These are phyloP conservation scores for Pocillopora grandis DNA, from an alignment of 92 coral and sea anemone genomes.

Conservation along the genomic window DNA sequence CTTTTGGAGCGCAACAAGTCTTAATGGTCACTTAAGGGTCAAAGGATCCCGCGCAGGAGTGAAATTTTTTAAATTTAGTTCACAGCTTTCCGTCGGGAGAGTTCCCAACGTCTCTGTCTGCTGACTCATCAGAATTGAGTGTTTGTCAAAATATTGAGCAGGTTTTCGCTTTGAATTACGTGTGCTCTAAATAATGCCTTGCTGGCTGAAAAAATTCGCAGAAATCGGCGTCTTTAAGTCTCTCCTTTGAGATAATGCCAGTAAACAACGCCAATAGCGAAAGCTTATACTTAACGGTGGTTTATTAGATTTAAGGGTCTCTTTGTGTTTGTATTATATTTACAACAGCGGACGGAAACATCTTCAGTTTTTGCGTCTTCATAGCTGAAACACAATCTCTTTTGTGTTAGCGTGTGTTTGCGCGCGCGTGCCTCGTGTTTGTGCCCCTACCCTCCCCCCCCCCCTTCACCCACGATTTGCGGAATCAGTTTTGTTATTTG, in stretches of 20 bases:
- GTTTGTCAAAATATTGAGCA: neutral
- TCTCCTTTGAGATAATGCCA: slow-evolving; percentile 6
- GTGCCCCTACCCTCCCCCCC: neutral
- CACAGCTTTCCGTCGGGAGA: slow-evolving; percentile 32
- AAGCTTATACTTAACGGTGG: neutral
- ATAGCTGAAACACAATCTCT: neutral
- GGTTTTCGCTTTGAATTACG: neutral
- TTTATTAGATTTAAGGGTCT: slow-evolving; percentile 13
- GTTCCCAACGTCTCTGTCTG: slow-evolving; percentile 9
- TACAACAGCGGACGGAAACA: slow-evolving; percentile 8
- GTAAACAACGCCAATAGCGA: neutral
- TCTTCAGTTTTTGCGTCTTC: neutral
- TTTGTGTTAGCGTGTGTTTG: neutral
- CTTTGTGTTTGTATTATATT: slow-evolving; percentile 3
- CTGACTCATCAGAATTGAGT: slow-evolving; percentile 19
- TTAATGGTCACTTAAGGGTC: slow-evolving; percentile 33
- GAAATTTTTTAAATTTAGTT: slow-evolving; percentile 18
- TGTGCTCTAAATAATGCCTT: neutral
- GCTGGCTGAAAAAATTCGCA: slow-evolving; percentile 1
- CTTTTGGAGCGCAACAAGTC: neutral
- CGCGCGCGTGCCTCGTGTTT: neutral
- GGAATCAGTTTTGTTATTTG: neutral
- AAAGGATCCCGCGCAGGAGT: slow-evolving; percentile 27
- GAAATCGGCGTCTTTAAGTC: neutral
- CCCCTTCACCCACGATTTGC: neutral